Evolutionary conservation across 2,888 invertebrate genomes (phyloP).

Genomic region (Myopa tessellatipennis): DNA sequence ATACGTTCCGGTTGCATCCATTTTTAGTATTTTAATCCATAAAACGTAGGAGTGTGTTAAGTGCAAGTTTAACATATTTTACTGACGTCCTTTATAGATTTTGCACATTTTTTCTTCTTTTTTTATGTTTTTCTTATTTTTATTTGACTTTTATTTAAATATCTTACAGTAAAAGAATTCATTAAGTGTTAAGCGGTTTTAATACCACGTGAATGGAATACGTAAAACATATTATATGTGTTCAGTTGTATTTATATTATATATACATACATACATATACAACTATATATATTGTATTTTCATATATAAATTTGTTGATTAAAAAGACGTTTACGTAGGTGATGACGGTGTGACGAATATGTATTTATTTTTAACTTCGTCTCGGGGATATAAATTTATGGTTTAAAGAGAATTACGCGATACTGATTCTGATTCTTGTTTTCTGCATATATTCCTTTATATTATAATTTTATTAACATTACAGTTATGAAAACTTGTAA

Average conservation of each 20-base stretch:
- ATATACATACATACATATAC: neutral
- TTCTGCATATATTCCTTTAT: neutral
- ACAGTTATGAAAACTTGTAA: too few relatives aligned
- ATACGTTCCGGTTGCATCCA: too few relatives aligned
- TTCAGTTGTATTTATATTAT: neutral
- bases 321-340: constrained; percentile 28
- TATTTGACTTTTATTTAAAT: constrained; percentile 18
- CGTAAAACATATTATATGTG: neutral
- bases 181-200: constrained; percentile 24
- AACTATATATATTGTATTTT: neutral
- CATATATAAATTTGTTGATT: neutral
- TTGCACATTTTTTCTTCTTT: neutral
- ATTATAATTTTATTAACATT: too few relatives aligned
- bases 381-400: neutral
- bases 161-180: constrained; percentile 3
- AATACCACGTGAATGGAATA: constrained; percentile 23
- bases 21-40: too few relatives aligned
- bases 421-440: neutral
- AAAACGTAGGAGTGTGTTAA: too few relatives aligned
- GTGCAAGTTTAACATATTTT: neutral
- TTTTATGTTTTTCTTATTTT: neutral
- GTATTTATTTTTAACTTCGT: constrained; percentile 14
- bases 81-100: neutral
- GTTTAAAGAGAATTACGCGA: neutral
- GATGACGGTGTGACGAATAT: constrained; percentile 9